Base-by-base conservation (phyloP, 2,888 invertebrate genomes). In the Mellilla xanthometata region DNA sequence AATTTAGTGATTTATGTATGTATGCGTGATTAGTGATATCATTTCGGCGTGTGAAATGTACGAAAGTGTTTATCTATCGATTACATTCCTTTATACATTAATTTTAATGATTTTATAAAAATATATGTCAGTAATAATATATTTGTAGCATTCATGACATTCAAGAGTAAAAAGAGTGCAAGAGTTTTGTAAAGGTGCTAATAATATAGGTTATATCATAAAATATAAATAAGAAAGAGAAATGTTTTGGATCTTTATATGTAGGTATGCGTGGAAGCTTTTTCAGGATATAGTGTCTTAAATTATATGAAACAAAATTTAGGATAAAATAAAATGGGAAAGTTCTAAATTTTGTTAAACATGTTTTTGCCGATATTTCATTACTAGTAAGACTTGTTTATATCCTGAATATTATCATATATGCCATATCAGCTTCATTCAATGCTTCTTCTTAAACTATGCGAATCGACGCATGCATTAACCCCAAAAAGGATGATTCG, bases 391-490 rank as follows among this genome's bases (percentile, higher is more conserved):
- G 56, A 56, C 52, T 44, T 30, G 40, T 52, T 52, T 57, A 57
- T 57, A 59, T 55, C 56, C 59, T 53, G 59, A 59, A 52, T 47
- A 34, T 44, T 23, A 22, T 33, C 27, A 19, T 27, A n/a, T 51
- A 41, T 50, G 24, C 24, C 24, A 52, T 50, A 49, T 50, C 56
- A 54, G 54, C 52, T 28, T 39, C 26, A 27, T 34, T 26, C 9
- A 41, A 51, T 53, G 49, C 49, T 52, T 51, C 33, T 40, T 44
- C 42, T 8, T 24, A 24, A 4, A 1, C 26, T 31, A 45, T 55
- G 39, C 34, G 10, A 41, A 31, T 44, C 48, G 65, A 65, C 66
- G 63, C 81, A 81, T 81, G 81, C 78, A 81, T 19, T 60, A 58
- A 65, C 62, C 66, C 71, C 69, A 71, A 24, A 69, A 63, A 12